A percentile compares a stretch with the other conserved stretches of the same genome.
Evolutionary conservation across 1,140 invertebrate genomes (phyloP).

Genomic region (Drosophila ambigua): DNA sequence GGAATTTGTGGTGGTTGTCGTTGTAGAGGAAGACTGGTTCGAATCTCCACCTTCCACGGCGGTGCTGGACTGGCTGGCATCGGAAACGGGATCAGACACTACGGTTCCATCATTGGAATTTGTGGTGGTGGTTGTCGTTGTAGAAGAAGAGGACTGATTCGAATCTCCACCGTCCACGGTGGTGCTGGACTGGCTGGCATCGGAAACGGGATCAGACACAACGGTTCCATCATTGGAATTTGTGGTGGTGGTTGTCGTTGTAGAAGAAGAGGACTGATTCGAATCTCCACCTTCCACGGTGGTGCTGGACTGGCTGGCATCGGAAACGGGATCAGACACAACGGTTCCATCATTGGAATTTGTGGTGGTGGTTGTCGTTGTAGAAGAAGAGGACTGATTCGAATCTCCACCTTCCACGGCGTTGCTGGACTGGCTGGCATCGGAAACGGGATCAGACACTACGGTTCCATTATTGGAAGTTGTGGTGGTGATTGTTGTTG

Average conservation of each 20-base stretch:
- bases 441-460: too few species aligned
- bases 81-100: not conserved
- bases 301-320: not conserved
- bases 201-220: not conserved
- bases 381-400: slow-evolving; percentile 1
- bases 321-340: not conserved
- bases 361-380: slow-evolving; percentile 7
- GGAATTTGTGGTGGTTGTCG: not conserved
- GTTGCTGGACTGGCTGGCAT: not conserved
- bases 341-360: not conserved
- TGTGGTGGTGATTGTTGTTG: slow-evolving; percentile 4
- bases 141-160: not conserved
- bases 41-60: not conserved
- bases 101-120: not conserved
- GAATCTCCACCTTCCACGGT: not conserved
- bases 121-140: slow-evolving; percentile 6
- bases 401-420: not conserved
- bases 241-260: slow-evolving; percentile 5
- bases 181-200: not conserved
- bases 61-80: not conserved
- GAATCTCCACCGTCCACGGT: not conserved
- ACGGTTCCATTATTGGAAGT: slow-evolving; percentile 3
- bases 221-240: not conserved
- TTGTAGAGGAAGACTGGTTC: not conserved
- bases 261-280: slow-evolving; percentile 1